Evolutionary conservation across 2,113 vertebrate species (phyloP).

Genomic region (Pluvianellus socialis): DNA sequence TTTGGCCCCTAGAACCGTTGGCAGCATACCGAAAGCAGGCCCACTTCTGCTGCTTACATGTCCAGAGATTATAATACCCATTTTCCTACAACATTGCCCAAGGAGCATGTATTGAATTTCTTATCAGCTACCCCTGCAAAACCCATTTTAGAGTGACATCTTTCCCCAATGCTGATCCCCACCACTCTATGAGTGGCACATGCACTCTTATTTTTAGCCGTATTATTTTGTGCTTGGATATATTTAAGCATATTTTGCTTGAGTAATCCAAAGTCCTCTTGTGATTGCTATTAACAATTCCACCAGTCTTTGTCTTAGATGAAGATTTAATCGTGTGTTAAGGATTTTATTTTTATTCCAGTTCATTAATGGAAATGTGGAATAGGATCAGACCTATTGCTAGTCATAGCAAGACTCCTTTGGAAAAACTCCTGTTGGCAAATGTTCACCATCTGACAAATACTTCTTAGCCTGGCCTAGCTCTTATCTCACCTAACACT

Average conservation of each 20-base stretch:
- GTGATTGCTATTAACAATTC: background rate
- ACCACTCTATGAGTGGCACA: background rate
- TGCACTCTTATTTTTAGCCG: background rate
- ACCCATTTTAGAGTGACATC: background rate
- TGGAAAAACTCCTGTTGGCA: background rate
- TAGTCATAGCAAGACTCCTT: background rate
- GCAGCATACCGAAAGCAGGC: background rate
- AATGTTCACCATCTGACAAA: background rate
- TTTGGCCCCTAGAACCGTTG: background rate
- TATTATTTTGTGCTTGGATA: background rate
- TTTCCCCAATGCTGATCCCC: background rate
- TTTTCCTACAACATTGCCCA: background rate
- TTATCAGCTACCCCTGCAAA: fast-evolving
- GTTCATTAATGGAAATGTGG: background rate
- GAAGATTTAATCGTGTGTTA: background rate
- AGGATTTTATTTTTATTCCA: background rate
- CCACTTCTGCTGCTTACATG: background rate
- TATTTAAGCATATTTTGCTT: background rate
- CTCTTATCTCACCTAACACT: background rate
- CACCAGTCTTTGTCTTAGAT: background rate
- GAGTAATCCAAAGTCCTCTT: background rate
- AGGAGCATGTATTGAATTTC: background rate
- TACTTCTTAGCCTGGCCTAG: background rate
- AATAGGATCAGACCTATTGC: background rate
- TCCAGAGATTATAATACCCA: background rate